Evolutionary conservation across 2,888 invertebrate species (phyloP).

Genomic region (Brachylomia viminalis): DNA sequence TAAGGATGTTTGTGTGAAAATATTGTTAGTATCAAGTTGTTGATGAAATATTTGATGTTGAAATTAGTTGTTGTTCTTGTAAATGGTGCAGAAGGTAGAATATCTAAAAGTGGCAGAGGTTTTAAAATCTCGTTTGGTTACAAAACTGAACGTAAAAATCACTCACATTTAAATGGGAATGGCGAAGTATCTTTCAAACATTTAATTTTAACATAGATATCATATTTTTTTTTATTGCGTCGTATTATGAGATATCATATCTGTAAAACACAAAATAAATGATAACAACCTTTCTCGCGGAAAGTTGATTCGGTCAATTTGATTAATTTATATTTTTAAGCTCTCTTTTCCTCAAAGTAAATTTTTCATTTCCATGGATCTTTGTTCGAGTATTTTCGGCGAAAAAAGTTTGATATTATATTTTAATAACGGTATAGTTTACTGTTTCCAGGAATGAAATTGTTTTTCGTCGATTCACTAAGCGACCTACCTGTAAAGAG

Average conservation of each 20-base stretch:
- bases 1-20: conserved; percentile 19
- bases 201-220: neutral
- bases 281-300: neutral
- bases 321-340: conserved; percentile 7
- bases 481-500: neutral
- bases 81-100: neutral
- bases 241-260: neutral
- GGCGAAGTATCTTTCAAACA: neutral
- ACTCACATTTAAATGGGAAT: neutral
- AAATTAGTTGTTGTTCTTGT: conserved; percentile 14
- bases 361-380: neutral
- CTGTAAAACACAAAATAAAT: neutral
- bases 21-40: conserved; percentile 4
- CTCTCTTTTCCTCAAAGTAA: neutral
- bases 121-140: neutral
- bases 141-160: neutral
- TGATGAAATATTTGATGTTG: conserved; percentile 5
- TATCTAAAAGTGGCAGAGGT: neutral
- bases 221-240: neutral
- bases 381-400: neutral
- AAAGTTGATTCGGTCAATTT: conserved; percentile 2
- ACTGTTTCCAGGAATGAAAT: neutral
- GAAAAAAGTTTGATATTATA: neutral
- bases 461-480: neutral
- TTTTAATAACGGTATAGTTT: neutral